Conservation (phyloP, 2,888 invertebrate species). For the Chironomus tentans region DNA sequence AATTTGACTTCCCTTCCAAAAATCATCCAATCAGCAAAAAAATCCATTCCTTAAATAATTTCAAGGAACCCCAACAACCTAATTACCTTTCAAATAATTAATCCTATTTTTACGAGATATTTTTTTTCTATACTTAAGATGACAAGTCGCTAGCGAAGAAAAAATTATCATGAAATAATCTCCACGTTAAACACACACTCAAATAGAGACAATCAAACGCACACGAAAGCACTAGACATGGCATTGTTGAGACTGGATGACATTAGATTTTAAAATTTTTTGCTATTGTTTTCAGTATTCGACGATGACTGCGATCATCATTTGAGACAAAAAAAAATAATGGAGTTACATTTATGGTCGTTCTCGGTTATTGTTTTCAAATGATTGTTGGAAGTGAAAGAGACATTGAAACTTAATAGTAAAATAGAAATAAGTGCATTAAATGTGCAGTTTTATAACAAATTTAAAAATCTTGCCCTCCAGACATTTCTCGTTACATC, state of each 20-base stretch:
- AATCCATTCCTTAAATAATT: too few species aligned
- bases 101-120: too few species aligned
- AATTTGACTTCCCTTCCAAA: too few species aligned
- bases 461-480: not conserved
- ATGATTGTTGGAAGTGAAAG: not conserved
- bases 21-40: too few species aligned
- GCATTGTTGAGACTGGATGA: too few species aligned
- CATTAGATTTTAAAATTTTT: not conserved
- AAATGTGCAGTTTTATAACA: not conserved
- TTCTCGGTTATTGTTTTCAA: constrained; percentile 1
- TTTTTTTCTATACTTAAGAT: too few species aligned
- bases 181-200: not conserved
- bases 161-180: not conserved
- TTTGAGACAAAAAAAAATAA: not conserved
- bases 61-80: too few species aligned
- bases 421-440: not conserved
- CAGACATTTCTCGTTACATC: not conserved
- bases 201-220: not conserved
- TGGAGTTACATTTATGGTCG: not conserved
- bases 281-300: not conserved
- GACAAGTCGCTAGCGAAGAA: too few species aligned
- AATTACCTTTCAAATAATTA: too few species aligned
- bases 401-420: constrained; percentile 11
- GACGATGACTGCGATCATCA: not conserved
- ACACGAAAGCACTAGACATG: not conserved